A percentile compares a stretch with the other conserved stretches of the same genome.
Evolutionary conservation across 2,113 vertebrate species (phyloP).

Genomic region (Arothron firmamentum): DNA sequence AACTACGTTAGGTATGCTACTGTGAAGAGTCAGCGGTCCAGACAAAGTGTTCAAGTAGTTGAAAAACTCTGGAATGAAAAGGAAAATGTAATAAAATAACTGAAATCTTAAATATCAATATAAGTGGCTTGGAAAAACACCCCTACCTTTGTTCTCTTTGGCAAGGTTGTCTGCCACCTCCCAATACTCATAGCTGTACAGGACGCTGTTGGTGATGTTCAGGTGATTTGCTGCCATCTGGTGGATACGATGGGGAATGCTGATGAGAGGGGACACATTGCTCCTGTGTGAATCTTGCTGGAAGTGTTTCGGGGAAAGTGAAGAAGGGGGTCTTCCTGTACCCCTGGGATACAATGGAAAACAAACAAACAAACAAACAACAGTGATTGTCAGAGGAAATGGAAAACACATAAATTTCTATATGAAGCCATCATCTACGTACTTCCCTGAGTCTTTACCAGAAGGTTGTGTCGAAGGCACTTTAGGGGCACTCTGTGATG

Average conservation of each 20-base stretch:
- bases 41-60: conserved; percentile 94
- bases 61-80: conserved; percentile 87
- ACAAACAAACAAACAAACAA: too few species aligned
- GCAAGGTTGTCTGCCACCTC: conserved; percentile 95
- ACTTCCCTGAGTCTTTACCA: conserved; percentile 87
- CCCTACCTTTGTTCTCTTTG: conserved; percentile 92
- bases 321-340: conserved; percentile 69
- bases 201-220: conserved; percentile 97
- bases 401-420: not conserved
- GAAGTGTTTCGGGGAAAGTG: conserved; percentile 82
- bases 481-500: conserved; percentile 87
- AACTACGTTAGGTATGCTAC: conserved; percentile 92
- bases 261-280: conserved; percentile 81
- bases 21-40: conserved; percentile 94
- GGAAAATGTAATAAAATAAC: conserved; percentile 5
- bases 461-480: conserved; percentile 78
- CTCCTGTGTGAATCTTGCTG: conserved; percentile 79
- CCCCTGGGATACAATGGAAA: conserved; percentile 70
- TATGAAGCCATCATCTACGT: conserved; percentile 62
- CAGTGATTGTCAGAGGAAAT: not conserved
- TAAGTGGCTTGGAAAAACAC: not conserved
- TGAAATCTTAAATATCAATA: not conserved
- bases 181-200: conserved; percentile 99
- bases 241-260: conserved; percentile 97
- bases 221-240: conserved; percentile 99